Conservation (phyloP, 1,140 invertebrate genomes). For the Drosophila ananassae region DNA sequence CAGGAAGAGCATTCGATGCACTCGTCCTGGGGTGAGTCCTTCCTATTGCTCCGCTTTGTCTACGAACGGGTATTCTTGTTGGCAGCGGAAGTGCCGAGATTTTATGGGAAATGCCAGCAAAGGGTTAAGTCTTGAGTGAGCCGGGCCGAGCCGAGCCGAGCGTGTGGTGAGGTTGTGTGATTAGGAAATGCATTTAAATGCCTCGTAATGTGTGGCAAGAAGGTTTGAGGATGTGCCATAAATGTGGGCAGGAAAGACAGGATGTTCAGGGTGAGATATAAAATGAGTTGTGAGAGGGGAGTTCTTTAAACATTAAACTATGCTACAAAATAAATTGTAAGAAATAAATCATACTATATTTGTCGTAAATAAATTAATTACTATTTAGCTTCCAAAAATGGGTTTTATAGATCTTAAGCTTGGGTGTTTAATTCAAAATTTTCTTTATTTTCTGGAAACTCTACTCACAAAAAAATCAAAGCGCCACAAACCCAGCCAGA, state of each 20-base stretch:
- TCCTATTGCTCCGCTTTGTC: slow-evolving; percentile 11
- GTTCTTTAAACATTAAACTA: too few relatives aligned
- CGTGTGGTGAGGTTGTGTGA: slow-evolving; percentile 48
- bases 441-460: too few relatives aligned
- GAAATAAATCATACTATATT: too few relatives aligned
- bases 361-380: too few relatives aligned
- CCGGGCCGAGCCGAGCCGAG: background rate
- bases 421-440: too few relatives aligned
- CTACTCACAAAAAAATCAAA: slow-evolving; percentile 23
- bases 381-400: too few relatives aligned
- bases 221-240: slow-evolving; percentile 40
- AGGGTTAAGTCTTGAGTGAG: slow-evolving; percentile 59
- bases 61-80: slow-evolving; percentile 31
- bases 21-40: slow-evolving; percentile 21
- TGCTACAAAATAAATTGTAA: too few relatives aligned
- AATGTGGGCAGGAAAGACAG: slow-evolving; percentile 19
- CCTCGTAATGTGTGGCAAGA: background rate
- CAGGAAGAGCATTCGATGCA: slow-evolving; percentile 71
- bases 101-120: slow-evolving; percentile 69
- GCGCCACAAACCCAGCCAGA: slow-evolving; percentile 51
- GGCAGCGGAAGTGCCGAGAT: slow-evolving; percentile 68
- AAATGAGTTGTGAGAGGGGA: background rate
- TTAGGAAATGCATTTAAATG: slow-evolving; percentile 54
- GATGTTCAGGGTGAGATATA: slow-evolving; percentile 5
- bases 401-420: too few relatives aligned